A percentile compares a stretch with the other conserved stretches of the same genome.
phyloP scores from a whole-genome alignment of 1,140 invertebrate species.

The Colletes gigas region DNA sequence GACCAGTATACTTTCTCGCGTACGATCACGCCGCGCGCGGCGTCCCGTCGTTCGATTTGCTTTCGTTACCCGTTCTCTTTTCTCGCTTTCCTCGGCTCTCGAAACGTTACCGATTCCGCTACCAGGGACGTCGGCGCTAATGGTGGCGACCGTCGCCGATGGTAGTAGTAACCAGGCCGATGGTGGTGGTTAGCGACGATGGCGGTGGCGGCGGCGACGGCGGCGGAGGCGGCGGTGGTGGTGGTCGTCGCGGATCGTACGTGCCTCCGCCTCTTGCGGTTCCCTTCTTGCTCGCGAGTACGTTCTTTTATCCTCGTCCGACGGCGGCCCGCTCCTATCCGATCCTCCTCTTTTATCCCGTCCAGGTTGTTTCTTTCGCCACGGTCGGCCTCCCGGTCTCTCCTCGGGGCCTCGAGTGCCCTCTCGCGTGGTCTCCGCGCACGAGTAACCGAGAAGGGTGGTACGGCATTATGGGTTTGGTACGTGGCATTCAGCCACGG shows the following conservation, averaged over 20 bases:
- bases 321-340: background rate
- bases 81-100: conserved; percentile 9
- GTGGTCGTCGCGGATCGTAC: conserved; percentile 16
- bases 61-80: conserved; percentile 11
- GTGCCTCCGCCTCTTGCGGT: conserved; percentile 33
- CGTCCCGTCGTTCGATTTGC: conserved; percentile 18
- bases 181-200: background rate
- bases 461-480: conserved; percentile 71
- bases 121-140: conserved; percentile 10
- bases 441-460: conserved; percentile 52
- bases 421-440: conserved; percentile 44
- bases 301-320: conserved; percentile 35
- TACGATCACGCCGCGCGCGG: background rate
- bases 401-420: conserved; percentile 19
- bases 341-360: conserved; percentile 32
- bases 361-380: conserved; percentile 51
- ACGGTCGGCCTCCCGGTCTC: conserved; percentile 40
- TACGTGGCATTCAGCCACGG: conserved; percentile 72
- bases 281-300: conserved; percentile 28
- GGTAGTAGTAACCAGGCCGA: background rate
- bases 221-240: conserved; percentile 42
- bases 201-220: conserved; percentile 10
- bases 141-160: background rate
- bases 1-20: background rate
- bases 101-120: conserved; percentile 39